phyloP scores from a whole-genome alignment of 1,140 invertebrate species.

The Penaeus japonicus region DNA sequence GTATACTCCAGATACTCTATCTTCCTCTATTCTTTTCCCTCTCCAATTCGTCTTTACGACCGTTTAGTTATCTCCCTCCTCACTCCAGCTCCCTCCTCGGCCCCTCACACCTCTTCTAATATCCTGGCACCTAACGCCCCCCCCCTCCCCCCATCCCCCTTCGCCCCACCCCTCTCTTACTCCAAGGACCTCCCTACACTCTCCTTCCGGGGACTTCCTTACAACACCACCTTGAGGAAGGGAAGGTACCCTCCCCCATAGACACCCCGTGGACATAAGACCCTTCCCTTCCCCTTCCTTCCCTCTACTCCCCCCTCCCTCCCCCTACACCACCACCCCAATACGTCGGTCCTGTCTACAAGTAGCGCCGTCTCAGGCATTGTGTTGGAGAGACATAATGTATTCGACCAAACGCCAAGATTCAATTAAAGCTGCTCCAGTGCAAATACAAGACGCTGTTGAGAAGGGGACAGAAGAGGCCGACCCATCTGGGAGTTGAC shows the following conservation, averaged over 20 bases:
- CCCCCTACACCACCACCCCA: background rate
- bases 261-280: no score
- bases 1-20: background rate
- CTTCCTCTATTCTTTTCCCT: background rate
- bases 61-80: background rate
- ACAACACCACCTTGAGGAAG: background rate
- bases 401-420: conserved; percentile 55
- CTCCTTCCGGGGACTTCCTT: background rate
- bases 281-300: background rate
- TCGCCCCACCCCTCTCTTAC: background rate
- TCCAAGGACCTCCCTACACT: background rate
- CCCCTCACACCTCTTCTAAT: background rate
- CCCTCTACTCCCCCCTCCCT: background rate
- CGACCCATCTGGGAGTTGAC: conserved; percentile 35
- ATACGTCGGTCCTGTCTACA: background rate
- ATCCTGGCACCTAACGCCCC: background rate
- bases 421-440: conserved; percentile 54
- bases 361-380: background rate
- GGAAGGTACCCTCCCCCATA: background rate
- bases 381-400: conserved; percentile 43
- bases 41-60: background rate
- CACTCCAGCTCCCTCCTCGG: background rate
- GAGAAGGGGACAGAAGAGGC: conserved; percentile 31
- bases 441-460: conserved; percentile 55
- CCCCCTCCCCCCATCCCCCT: background rate